Conservation (phyloP, 2,888 invertebrate species). For the Drosophila paracracens region DNA sequence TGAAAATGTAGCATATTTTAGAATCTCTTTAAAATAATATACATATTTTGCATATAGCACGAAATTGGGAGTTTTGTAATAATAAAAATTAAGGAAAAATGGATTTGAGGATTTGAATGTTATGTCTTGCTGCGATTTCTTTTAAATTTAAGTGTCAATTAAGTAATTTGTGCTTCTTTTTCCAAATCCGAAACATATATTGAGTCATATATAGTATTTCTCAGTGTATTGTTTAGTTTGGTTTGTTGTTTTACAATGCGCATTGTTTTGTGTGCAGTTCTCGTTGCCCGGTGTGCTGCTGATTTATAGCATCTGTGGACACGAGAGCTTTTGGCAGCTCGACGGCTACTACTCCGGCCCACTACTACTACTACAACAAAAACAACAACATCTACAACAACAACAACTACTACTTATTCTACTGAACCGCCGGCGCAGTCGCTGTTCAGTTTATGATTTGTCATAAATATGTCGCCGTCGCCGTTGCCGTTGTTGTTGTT, state of each 20-base stretch:
- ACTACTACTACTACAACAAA: background rate
- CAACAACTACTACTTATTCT: background rate
- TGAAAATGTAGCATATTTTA: background rate
- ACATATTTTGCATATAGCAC: background rate
- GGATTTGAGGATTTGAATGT: background rate
- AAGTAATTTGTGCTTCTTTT: background rate
- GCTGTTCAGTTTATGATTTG: constrained; percentile 71
- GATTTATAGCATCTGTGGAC: constrained; percentile 75
- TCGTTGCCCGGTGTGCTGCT: constrained; percentile 77
- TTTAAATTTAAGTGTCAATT: background rate
- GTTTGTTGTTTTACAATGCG: constrained; percentile 68
- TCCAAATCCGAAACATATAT: background rate
- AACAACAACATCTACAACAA: background rate
- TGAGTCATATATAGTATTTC: constrained; percentile 9
- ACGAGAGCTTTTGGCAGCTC: constrained; percentile 62
- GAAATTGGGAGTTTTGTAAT: background rate
- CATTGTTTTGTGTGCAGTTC: constrained; percentile 61
- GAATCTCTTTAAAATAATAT: background rate
- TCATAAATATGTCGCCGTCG: constrained; percentile 72
- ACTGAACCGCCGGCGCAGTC: constrained; percentile 20
- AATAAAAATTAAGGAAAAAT: background rate
- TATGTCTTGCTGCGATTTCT: background rate
- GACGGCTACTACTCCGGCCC: constrained; percentile 10
- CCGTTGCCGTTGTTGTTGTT: constrained; percentile 2
- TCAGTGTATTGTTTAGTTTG: constrained; percentile 43